Evolutionary conservation across 2,113 vertebrate genomes (phyloP).

Genomic region (Tor tambroides): DNA sequence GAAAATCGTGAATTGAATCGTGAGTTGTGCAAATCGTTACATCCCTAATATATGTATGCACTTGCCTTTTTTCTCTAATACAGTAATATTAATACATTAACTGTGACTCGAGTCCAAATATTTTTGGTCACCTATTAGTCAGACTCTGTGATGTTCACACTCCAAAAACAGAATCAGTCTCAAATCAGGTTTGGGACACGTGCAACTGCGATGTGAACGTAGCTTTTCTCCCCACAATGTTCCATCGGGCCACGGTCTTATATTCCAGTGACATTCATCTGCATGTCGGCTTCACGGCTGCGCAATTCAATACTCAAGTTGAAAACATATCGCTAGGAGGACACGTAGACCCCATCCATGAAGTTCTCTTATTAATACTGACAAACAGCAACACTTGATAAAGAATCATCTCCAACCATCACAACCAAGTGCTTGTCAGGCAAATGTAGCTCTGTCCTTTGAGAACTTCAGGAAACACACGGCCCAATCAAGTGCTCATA

Average conservation of each 20-base stretch:
- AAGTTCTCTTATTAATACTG: constrained; percentile 6
- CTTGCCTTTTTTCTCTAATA: too few relatives aligned
- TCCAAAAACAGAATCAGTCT: neutral
- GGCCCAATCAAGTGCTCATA: constrained; percentile 10
- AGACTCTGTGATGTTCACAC: neutral
- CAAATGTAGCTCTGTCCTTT: neutral
- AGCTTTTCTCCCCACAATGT: neutral
- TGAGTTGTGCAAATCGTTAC: too few relatives aligned
- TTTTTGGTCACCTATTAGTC: too few relatives aligned
- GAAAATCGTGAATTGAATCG: too few relatives aligned
- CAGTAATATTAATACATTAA: too few relatives aligned
- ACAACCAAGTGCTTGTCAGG: neutral
- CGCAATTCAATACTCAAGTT: neutral
- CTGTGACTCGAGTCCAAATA: too few relatives aligned
- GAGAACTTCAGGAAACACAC: constrained; percentile 9
- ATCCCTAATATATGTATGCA: too few relatives aligned
- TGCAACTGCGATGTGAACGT: neutral
- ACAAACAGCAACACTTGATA: constrained; percentile 5
- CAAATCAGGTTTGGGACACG: neutral
- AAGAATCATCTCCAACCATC: neutral
- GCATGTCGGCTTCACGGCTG: neutral
- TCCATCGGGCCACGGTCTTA: neutral
- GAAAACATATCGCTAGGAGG: neutral
- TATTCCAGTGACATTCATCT: constrained; percentile 4
- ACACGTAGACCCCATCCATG: neutral